Conservation (phyloP, 2,888 invertebrate species). For the Sphaerophoria rueppellii region DNA sequence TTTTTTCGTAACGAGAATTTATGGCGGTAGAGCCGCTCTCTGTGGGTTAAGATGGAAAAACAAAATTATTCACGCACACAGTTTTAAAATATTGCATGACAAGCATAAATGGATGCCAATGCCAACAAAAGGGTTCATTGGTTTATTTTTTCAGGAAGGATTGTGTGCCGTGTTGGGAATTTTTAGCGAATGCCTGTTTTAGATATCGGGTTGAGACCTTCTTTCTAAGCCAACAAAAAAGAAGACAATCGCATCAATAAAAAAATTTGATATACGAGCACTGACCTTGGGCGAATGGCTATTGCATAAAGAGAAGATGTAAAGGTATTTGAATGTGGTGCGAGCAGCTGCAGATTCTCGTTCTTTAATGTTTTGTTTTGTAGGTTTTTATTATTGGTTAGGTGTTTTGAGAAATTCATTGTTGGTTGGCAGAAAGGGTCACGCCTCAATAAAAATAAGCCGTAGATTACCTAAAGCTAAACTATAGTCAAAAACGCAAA, state of each 20-base stretch:
- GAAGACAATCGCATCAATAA: slow-evolving; percentile 45
- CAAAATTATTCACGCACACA: slow-evolving; percentile 73
- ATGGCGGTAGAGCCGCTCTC: slow-evolving; percentile 53
- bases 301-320: slow-evolving; percentile 35
- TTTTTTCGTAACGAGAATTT: slow-evolving; percentile 51
- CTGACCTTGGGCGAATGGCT: slow-evolving; percentile 69
- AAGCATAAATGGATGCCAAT: slow-evolving; percentile 46
- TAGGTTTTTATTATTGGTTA: slow-evolving; percentile 36
- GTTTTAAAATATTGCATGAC: slow-evolving; percentile 65
- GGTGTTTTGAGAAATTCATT: slow-evolving; percentile 32
- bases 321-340: slow-evolving; percentile 30
- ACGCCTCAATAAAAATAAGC: too few relatives aligned
- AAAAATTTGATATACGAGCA: slow-evolving; percentile 69
- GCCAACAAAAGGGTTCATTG: slow-evolving; percentile 66
- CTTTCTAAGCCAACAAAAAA: slow-evolving; percentile 15
- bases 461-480: too few relatives aligned
- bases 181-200: slow-evolving; percentile 26
- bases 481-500: too few relatives aligned
- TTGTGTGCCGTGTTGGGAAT: slow-evolving; percentile 46
- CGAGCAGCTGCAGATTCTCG: slow-evolving; percentile 56
- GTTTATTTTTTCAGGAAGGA: slow-evolving; percentile 34
- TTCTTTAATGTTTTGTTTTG: background rate
- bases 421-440: too few relatives aligned
- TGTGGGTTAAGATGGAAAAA: slow-evolving; percentile 71
- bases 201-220: background rate